Evolutionary conservation across 2,797 vertebrate genomes (phyloP), one percentile per base, ranked within the genome.

Genomic region (Buphagus erythrorhynchus): DNA sequence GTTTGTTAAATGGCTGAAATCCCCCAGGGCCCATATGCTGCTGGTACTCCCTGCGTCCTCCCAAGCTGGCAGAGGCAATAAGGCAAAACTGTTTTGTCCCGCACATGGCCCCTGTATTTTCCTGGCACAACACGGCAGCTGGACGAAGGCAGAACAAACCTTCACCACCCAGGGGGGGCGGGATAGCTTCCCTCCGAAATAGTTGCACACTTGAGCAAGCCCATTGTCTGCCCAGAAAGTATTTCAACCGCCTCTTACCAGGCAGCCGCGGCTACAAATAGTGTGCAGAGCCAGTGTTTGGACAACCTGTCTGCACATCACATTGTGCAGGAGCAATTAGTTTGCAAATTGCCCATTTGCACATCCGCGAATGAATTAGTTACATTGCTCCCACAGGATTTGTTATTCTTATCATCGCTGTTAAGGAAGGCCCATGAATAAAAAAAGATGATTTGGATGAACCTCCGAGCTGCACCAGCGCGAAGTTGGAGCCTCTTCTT

Each of bases 21-120:
- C 98, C 97, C 97, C 90, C 5, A 96, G 97, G 97, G 97, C 95
- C 98, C 99, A 99, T 99, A 98, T 98, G 99, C 97, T 98, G 95
- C 94, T 84, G 96, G 96, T 96, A 94, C 92, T 94, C 90, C 45
- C 77, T 62, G 86, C 51, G 24, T 97, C 94, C 96, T 95, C 95
- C 95, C 66, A 75, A 95, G 92, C 93, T 84, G 71, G 86, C 94
- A 59, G 96, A 94, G 98, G 97, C 97, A 98, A 95, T 84, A 92
- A 96, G 97, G 97, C 95, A 96, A 96, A 96, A 95, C 79, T 88
- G 97, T 97, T 98, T 98, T 98, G 97, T 98, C 90, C 75, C 5
- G 42, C 97, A 98, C 97, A 98, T 97, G 97, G 97, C 97, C 84
- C 86, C 82, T 97, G 96, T 97, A 95, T 98, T 98, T 98, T 98